Conservation (phyloP, 2,888 invertebrate genomes). For the Acanthosepion esculentum region DNA sequence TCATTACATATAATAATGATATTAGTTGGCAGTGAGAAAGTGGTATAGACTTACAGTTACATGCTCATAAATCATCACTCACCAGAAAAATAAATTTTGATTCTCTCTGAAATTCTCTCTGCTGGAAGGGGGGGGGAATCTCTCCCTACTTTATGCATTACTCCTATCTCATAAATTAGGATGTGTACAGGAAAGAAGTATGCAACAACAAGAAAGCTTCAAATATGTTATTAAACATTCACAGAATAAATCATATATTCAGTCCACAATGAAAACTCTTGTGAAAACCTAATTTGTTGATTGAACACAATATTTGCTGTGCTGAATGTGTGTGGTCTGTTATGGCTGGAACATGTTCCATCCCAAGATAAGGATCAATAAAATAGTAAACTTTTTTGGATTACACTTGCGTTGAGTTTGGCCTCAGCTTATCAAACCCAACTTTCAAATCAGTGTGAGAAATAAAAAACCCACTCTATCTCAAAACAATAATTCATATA, state of each 20-base stretch:
- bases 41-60: not conserved
- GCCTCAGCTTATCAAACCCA: not conserved
- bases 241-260: constrained; percentile 20
- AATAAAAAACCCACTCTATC: no score
- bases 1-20: no score
- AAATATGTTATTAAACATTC: constrained; percentile 12
- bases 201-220: not conserved
- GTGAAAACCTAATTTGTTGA: constrained; percentile 13
- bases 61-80: constrained; percentile 24
- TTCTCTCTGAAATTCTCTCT: not conserved
- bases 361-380: not conserved
- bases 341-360: constrained; percentile 15
- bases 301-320: constrained; percentile 4
- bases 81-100: no score
- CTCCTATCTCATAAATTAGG: constrained; percentile 21
- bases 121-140: not conserved
- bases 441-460: not conserved
- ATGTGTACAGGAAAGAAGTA: not conserved
- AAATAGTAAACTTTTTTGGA: constrained; percentile 4
- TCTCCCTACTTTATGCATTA: not conserved
- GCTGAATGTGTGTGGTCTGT: not conserved
- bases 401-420: not conserved
- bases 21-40: not conserved
- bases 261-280: constrained; percentile 33
- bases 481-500: no score